These are phyloP conservation scores for Celastrina argiolus DNA, from an alignment of 2,888 invertebrate species.

Conservation along the genomic window DNA sequence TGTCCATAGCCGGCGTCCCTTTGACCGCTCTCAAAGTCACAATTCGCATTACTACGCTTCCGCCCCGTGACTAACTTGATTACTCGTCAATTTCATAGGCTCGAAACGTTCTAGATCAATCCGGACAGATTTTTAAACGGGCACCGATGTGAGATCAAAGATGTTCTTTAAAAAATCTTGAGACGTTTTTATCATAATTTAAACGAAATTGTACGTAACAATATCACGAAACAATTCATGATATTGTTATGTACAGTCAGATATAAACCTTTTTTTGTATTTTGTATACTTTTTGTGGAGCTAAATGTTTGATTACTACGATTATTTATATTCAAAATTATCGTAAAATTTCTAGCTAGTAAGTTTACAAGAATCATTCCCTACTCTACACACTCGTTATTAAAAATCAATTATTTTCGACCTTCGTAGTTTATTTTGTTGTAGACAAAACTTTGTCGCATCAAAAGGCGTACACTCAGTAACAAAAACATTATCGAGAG, in stretches of 20 bases:
- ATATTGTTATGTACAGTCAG: too few species aligned
- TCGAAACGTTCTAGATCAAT: conserved; percentile 31
- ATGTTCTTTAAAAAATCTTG: neutral
- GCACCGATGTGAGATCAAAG: conserved; percentile 18
- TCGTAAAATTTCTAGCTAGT: too few species aligned
- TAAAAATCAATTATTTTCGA: neutral
- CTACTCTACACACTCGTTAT: neutral
- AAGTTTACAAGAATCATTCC: neutral
- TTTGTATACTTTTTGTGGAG: neutral
- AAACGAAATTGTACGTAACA: too few species aligned
- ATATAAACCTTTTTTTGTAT: too few species aligned
- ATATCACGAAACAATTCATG: too few species aligned
- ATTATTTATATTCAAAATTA: too few species aligned
- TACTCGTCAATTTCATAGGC: conserved; percentile 57
- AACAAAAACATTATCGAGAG: conserved; percentile 29
- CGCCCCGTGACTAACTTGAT: conserved; percentile 61
- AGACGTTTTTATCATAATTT: neutral
- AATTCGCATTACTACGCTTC: conserved; percentile 59
- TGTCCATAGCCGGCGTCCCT: conserved; percentile 53
- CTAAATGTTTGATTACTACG: too few species aligned
- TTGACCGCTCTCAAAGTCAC: conserved; percentile 63
- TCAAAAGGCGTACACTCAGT: neutral
- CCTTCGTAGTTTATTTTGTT: neutral
- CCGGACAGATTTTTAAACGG: conserved; percentile 31
- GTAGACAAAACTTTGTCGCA: neutral